These are phyloP conservation scores for Aurelia aurita DNA, from an alignment of 30 jellyfish, hydroid and myxozoan genomes.

Conservation along the genomic window DNA sequence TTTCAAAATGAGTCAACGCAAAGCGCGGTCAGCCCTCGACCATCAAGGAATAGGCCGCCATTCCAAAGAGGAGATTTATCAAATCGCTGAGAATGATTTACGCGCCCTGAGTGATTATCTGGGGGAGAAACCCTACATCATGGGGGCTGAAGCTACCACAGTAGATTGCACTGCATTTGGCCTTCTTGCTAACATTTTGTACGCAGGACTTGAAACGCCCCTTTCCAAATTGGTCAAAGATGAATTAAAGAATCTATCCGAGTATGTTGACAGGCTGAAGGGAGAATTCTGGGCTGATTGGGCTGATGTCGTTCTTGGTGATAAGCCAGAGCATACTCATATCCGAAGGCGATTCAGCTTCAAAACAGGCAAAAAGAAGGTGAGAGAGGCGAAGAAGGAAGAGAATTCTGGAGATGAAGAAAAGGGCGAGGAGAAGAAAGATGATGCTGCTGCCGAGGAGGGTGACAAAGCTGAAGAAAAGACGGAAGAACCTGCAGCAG, in stretches of 20 bases:
- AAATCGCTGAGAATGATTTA: slow-evolving; percentile 86
- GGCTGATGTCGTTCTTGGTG: slow-evolving; percentile 91
- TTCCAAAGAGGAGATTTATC: slow-evolving; percentile 87
- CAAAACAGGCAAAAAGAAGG: slow-evolving; percentile 77
- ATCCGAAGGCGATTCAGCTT: slow-evolving; percentile 80
- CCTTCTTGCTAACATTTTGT: slow-evolving; percentile 70
- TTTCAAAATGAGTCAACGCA: slow-evolving; percentile 87
- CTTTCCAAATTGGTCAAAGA: slow-evolving; percentile 71
- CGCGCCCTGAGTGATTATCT: slow-evolving; percentile 88
- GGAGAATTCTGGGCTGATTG: slow-evolving; percentile 91
- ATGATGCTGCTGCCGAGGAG: slow-evolving; percentile 14
- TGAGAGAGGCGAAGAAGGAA: slow-evolving; percentile 62
- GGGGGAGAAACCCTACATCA: slow-evolving; percentile 81
- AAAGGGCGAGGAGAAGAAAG: slow-evolving; percentile 55
- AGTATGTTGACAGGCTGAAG: slow-evolving; percentile 86
- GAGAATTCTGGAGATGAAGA: slow-evolving; percentile 58
- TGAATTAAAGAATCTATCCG: slow-evolving; percentile 64
- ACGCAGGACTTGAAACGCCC: slow-evolving; percentile 76
- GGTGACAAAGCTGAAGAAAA: slow-evolving; percentile 4
- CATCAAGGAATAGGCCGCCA: slow-evolving; percentile 97
- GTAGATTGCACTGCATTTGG: slow-evolving; percentile 92
- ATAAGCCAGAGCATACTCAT: slow-evolving; percentile 85
- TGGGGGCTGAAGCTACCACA: slow-evolving; percentile 86
- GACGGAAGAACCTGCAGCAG: slow-evolving; percentile 5
- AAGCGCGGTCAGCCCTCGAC: slow-evolving; percentile 75